Base-by-base conservation (phyloP, 2,797 vertebrate genomes). In the Sciurus vulgaris region DNA sequence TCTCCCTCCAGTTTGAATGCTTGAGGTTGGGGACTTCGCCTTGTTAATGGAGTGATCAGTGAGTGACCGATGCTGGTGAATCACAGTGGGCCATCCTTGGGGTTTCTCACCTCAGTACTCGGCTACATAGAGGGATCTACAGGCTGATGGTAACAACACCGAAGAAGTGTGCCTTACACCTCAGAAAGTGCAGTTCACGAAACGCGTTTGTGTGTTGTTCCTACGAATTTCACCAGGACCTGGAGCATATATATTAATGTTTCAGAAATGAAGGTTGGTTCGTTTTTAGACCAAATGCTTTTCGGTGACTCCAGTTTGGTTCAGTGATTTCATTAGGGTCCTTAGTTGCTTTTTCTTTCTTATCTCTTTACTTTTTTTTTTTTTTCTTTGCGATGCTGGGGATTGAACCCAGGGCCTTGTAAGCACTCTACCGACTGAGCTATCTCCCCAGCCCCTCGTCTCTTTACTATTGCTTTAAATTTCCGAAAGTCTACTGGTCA, bases 271-370 rank as follows among this genome's bases (percentile, higher is more conserved):
- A 17, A 74, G 63, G 20, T 51, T 85, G 54, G 51, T 76, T 49
- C 33, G 38, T 17, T 91, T 90, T 70, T 88, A 56, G 30, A 85
- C 13, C 38, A 82, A 38, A 44, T 56, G 13, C 35, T 88, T 70
- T 88, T 61, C 30, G 17, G 0, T 83, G 41, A 2, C 93, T 2
- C 30, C 41, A 81, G 0, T 51, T 49, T 33, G 65, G n/a, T 63
- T 86, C 41, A 72, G 22, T 2, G 41, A 20, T n/a, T 83, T 74
- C 30, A 47, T 78, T 77, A 61, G 41, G 15, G 41, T 76, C 63
- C 93, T 74, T 2, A 44, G 2, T 79, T 93, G 49, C 14, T 77
- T 77, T 92, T 92, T 88, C 54, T 92, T 94, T 81, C 54, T 79
- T n/a, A 26, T 72, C 69, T 94, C 28, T 84, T 86, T 59, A 73